A percentile compares a stretch with the other conserved stretches of the same genome.
Evolutionary conservation across 2,888 invertebrate genomes (phyloP).

Genomic region (Ashinkailepas kermadecensis): DNA sequence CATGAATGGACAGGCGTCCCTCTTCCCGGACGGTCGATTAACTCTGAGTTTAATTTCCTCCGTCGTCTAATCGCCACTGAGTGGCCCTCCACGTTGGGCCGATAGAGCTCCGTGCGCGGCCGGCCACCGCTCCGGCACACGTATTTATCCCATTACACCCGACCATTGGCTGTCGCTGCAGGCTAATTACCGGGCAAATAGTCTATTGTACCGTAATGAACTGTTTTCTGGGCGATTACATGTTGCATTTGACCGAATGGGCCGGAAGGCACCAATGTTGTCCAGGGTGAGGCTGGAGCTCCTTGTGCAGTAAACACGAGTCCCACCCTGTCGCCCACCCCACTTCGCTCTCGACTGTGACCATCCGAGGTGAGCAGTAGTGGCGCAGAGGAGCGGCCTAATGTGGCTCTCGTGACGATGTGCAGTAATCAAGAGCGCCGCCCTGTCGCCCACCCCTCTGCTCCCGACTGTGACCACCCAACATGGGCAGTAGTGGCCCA

Average conservation of each 20-base stretch:
- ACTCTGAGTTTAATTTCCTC: neutral
- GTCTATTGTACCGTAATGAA: slow-evolving; percentile 9
- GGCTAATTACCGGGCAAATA: slow-evolving; percentile 17
- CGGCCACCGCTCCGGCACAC: neutral
- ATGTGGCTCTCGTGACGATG: too few species aligned
- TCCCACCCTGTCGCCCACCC: neutral
- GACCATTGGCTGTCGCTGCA: neutral
- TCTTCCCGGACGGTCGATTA: neutral
- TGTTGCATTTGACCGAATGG: neutral
- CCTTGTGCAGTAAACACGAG: neutral
- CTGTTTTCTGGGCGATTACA: neutral
- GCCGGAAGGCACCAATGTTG: neutral
- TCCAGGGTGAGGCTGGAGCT: neutral
- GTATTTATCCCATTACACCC: neutral
- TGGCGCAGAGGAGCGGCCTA: too few species aligned
- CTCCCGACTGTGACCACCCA: too few species aligned
- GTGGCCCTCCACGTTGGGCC: neutral
- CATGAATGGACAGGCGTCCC: neutral
- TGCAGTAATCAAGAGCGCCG: too few species aligned
- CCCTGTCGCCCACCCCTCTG: too few species aligned
- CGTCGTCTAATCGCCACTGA: neutral
- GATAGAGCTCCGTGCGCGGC: neutral
- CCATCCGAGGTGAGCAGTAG: too few species aligned
- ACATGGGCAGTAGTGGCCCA: too few species aligned
- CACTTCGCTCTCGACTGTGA: too few species aligned